Base-by-base conservation (phyloP, 2,797 vertebrate genomes). In the Oryzias sinensis region DNA sequence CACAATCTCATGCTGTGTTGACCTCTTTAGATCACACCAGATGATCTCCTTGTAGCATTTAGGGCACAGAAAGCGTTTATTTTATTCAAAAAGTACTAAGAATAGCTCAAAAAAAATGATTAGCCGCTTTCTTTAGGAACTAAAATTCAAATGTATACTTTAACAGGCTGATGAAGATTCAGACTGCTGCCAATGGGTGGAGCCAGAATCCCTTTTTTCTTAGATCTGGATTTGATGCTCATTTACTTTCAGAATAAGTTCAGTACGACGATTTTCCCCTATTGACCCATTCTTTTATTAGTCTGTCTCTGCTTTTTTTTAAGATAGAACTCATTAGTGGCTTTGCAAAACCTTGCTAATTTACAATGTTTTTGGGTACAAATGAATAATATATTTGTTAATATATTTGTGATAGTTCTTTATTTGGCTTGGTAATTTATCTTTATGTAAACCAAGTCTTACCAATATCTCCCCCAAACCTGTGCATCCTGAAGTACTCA, bases 1-100 rank as follows among this genome's bases (percentile, higher is more conserved):
- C 14, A 11, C 62, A 64, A 65, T 50, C 52, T 68, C 67, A 59
- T 58, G 52, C 72, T 50, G 54, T 4, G 55, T 62, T 50, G 60
- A 70, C 68, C 62, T 81, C 57, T 50, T 14, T 20, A 64, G 79
- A 84, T 82, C 72, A 75, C 59, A 50, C 58, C 49, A 54, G 72
- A 82, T 84, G 65, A 72, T 71, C 62, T 65, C 13, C 37, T 58
- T 13, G 43, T 15, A 15, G 29, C 68, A 45, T 45, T 53, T 59
- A 53, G 41, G 45, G 47, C 17, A 54, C 20, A 11, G 45, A 58
- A 54, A 59, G 55, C 2, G 0, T 37, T 49, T 53, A 57, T 49
- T 66, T 6, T 25, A 20, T 61, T 57, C 42, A 48, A 50, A 4
- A 50, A 22, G 22, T 62, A 25, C 22, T 40, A 56, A 49, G 4